phyloP scores from a whole-genome alignment of 2,888 invertebrate species.

The Lithosia quadra region DNA sequence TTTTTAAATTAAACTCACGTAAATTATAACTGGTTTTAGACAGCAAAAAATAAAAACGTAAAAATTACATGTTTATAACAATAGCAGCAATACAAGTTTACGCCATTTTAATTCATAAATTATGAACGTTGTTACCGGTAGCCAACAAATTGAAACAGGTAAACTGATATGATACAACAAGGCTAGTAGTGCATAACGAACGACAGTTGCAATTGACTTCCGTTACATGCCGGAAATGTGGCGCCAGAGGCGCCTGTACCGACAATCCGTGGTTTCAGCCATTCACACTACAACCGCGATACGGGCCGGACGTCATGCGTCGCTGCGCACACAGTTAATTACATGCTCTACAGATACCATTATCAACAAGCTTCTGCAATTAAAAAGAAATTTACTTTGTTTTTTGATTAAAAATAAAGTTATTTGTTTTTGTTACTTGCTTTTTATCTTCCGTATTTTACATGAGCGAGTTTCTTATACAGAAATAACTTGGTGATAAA shows the following conservation, averaged over 20 bases:
- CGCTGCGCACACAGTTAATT: conserved; percentile 60
- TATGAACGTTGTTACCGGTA: conserved; percentile 39
- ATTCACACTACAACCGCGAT: conserved; percentile 66
- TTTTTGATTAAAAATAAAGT: conserved; percentile 16
- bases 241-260: conserved; percentile 77
- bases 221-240: conserved; percentile 74
- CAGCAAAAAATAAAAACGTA: background rate
- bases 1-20: background rate
- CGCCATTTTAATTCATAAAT: background rate
- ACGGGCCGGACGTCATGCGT: conserved; percentile 70
- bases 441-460: conserved; percentile 15
- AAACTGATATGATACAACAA: conserved; percentile 69
- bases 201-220: conserved; percentile 81
- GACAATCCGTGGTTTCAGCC: conserved; percentile 66
- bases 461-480: background rate
- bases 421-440: conserved; percentile 32
- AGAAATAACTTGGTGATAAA: conserved; percentile 28
- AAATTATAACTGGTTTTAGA: background rate
- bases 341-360: conserved; percentile 47
- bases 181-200: conserved; percentile 75
- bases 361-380: conserved; percentile 28
- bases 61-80: background rate
- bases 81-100: background rate
- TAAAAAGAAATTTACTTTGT: conserved; percentile 21
- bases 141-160: conserved; percentile 62